These are phyloP conservation scores for Apogon hyalosoma DNA, from an alignment of 2,797 vertebrate genomes.

Conservation along the genomic window DNA sequence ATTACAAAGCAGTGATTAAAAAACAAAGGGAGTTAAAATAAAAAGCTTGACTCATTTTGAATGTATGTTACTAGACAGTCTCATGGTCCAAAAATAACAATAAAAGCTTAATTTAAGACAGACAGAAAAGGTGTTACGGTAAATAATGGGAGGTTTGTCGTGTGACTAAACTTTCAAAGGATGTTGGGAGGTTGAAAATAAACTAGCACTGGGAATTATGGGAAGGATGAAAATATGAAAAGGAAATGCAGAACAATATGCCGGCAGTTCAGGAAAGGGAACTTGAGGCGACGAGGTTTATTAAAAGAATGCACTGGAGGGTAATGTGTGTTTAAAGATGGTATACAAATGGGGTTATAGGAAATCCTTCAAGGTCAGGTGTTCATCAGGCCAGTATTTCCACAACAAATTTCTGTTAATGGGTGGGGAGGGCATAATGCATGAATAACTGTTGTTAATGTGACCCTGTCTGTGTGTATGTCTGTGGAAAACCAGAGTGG, in stretches of 20 bases:
- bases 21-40: constrained; percentile 13
- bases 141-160: constrained; percentile 58
- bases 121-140: constrained; percentile 44
- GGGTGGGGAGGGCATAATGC: background rate
- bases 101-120: constrained; percentile 35
- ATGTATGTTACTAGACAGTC: constrained; percentile 35
- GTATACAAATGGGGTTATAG: constrained; percentile 40
- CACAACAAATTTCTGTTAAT: constrained; percentile 9
- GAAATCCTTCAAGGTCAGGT: constrained; percentile 68
- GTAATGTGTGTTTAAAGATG: constrained; percentile 51
- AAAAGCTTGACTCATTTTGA: constrained; percentile 43
- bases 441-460: background rate
- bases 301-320: constrained; percentile 68
- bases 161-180: constrained; percentile 68
- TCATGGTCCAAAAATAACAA: constrained; percentile 31
- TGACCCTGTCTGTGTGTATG: constrained; percentile 1
- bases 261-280: constrained; percentile 57
- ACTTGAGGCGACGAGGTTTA: constrained; percentile 60
- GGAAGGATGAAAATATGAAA: constrained; percentile 70
- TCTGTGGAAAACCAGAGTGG: background rate
- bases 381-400: constrained; percentile 17
- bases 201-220: constrained; percentile 62
- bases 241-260: constrained; percentile 76
- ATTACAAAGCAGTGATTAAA: constrained; percentile 1
- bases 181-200: constrained; percentile 63